Evolutionary conservation across 2,888 invertebrate genomes (phyloP).

Genomic region (Myathropa florea): DNA sequence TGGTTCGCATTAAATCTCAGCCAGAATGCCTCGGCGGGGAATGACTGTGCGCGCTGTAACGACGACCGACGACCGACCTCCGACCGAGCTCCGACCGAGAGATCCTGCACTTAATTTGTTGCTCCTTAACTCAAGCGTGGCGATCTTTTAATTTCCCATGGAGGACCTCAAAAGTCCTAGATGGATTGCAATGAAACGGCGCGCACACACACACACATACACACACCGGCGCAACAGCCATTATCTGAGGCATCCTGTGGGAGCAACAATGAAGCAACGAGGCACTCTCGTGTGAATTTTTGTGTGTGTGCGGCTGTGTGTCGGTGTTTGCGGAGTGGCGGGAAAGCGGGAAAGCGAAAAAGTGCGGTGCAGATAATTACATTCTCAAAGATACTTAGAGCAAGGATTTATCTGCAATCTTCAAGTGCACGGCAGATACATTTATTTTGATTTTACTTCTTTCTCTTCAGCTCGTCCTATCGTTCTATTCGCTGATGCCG

Average conservation of each 20-base stretch:
- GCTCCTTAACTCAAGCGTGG: slow-evolving; percentile 60
- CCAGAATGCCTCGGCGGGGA: background rate
- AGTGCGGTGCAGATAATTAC: slow-evolving; percentile 67
- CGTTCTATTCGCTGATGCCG: background rate
- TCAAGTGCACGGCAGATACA: slow-evolving; percentile 69
- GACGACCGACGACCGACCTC: background rate
- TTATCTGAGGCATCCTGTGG: slow-evolving; percentile 54
- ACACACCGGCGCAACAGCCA: slow-evolving; percentile 16
- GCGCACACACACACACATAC: slow-evolving; percentile 11
- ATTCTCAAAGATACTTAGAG: slow-evolving; percentile 69
- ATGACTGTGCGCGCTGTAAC: background rate
- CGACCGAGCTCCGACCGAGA: slow-evolving; percentile 17
- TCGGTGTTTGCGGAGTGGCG: slow-evolving; percentile 4
- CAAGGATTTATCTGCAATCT: slow-evolving; percentile 70
- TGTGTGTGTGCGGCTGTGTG: background rate
- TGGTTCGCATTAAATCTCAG: slow-evolving; percentile 60
- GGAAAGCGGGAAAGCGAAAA: slow-evolving; percentile 6
- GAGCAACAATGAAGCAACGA: slow-evolving; percentile 58
- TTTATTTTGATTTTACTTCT: slow-evolving; percentile 67
- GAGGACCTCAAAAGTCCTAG: slow-evolving; percentile 61
- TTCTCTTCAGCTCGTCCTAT: slow-evolving; percentile 9
- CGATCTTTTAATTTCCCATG: slow-evolving; percentile 70
- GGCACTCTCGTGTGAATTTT: background rate
- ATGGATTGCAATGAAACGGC: slow-evolving; percentile 62
- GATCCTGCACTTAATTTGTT: slow-evolving; percentile 67